Base-by-base conservation (phyloP, 2,797 vertebrate genomes). In the Lophotriccus pileatus region DNA sequence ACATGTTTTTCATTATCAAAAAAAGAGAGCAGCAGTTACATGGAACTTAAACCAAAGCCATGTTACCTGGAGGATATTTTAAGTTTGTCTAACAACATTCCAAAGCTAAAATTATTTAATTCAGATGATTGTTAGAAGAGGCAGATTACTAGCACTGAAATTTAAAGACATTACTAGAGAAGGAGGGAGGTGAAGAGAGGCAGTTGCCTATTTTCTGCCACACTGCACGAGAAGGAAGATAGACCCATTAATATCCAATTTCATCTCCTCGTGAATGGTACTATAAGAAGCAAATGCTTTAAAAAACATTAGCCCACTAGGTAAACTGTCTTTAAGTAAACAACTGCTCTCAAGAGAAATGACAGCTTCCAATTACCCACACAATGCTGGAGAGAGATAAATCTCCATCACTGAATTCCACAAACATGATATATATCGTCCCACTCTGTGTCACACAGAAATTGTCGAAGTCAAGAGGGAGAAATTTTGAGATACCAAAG, bases 361-460 rank as follows among this genome's bases (percentile, higher is more conserved):
- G 47, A 95, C 84, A 94, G 76, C 69, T 95, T 95, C 56, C 89
- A 89, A 91, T 94, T 93, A 94, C 66, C 79, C 89, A 60, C 23
- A 53, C 23, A 47, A 83, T 47, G 76, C 80, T 84, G 69, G 27
- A 95, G 85, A 79, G 50, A 85, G 32, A 79, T 70, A 78, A 83
- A 87, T 75, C 75, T 84, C 64, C 4, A 5, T 30, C 84, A 85
- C 32, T 59, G 58, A 85, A 89, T 91, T 69, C 63, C 34, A 36
- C 44, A 63, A 53, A 84, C 0, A 2, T 19, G 47, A 83, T 41
- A 69, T 12, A 36, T 37, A 72, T 81, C 9, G 1, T 68, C 32
- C 25, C 58, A 59, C 25, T 85, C 41, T 27, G 6, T 32, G 49
- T 69, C 87, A 79, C 52, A 23, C 0, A 78, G 44, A 79, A 59